These are phyloP conservation scores for Thaumetopoea pityocampa DNA, from an alignment of 1,140 invertebrate species.

Conservation along the genomic window DNA sequence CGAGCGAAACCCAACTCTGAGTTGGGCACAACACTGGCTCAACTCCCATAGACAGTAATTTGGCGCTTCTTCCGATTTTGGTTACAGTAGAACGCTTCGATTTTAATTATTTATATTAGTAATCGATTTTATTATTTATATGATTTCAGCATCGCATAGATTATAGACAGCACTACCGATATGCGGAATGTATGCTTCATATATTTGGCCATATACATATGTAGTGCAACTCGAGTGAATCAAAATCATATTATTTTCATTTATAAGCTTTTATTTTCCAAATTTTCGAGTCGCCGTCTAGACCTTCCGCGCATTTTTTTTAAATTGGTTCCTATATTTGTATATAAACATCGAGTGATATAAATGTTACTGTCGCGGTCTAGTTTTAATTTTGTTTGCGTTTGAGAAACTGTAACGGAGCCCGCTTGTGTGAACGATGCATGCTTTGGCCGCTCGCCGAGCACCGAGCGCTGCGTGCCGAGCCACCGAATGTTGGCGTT, in stretches of 20 bases:
- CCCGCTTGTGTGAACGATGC: constrained; percentile 36
- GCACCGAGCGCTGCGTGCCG: constrained; percentile 4
- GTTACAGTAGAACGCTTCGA: constrained; percentile 38
- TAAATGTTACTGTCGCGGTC: constrained; percentile 32
- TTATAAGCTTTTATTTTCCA: constrained; percentile 45
- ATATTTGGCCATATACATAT: constrained; percentile 47
- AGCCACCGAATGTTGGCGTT: constrained; percentile 19
- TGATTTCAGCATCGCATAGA: constrained; percentile 60
- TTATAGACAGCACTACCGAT: constrained; percentile 45
- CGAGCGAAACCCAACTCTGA: constrained; percentile 22
- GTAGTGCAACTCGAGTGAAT: constrained; percentile 45
- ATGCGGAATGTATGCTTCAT: constrained; percentile 52
- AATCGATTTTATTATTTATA: constrained; percentile 59
- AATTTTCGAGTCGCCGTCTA: constrained; percentile 44
- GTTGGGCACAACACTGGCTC: constrained; percentile 33
- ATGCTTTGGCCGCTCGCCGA: constrained; percentile 22
- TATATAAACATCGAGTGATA: constrained; percentile 31
- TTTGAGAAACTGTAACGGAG: constrained; percentile 23
- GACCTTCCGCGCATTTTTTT: constrained; percentile 69
- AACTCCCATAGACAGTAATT: constrained; percentile 33
- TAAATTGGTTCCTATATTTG: constrained; percentile 46
- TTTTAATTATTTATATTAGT: constrained; percentile 46
- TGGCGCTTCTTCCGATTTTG: constrained; percentile 46
- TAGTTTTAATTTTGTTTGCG: constrained; percentile 58
- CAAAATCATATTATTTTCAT: constrained; percentile 18